Evolutionary conservation across 2,888 invertebrate genomes (phyloP).

Genomic region (Hanleya hanleyi): DNA sequence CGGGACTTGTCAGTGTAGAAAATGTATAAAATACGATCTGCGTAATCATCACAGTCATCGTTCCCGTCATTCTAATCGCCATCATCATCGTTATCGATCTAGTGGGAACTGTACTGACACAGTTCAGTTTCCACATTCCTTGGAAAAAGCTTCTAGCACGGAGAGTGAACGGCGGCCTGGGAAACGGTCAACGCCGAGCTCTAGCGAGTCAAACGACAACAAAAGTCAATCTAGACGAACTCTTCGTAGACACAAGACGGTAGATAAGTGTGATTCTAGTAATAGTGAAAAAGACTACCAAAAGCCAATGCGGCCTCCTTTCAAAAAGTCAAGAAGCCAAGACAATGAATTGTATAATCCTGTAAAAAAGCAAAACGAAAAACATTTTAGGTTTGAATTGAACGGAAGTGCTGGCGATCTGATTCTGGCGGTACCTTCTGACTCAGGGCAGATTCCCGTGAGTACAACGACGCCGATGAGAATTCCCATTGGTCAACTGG

Average conservation of each 20-base stretch:
- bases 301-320: not conserved
- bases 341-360: not conserved
- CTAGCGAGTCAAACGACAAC: too few species aligned
- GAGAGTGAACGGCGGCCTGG: not conserved
- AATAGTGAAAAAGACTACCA: not conserved
- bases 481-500: not conserved
- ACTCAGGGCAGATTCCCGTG: too few species aligned
- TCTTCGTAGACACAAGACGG: not conserved
- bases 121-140: not conserved
- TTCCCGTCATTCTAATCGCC: not conserved
- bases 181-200: not conserved
- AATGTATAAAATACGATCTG: conserved; percentile 1
- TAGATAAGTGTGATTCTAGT: not conserved
- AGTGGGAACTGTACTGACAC: not conserved
- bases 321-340: not conserved
- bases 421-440: not conserved
- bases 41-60: not conserved
- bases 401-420: not conserved
- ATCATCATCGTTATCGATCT: not conserved
- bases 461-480: not conserved
- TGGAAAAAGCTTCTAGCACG: not conserved
- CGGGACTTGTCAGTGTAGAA: not conserved
- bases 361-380: not conserved
- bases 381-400: not conserved
- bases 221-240: not conserved